phyloP scores from a whole-genome alignment of 1,140 invertebrate genomes.

The Drosophila gunungcola region DNA sequence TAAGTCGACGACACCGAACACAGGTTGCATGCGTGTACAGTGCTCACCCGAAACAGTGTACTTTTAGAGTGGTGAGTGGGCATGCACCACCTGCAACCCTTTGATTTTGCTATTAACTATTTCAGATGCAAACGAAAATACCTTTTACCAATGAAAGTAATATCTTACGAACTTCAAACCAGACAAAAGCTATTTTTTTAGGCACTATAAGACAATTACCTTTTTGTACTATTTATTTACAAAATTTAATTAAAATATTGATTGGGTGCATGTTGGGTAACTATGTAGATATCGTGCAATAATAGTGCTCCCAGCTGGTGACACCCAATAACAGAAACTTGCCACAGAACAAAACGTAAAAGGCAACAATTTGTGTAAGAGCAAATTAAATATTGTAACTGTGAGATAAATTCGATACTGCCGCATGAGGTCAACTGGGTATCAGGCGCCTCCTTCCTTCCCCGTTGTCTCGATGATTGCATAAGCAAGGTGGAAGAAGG shows the following conservation, averaged over 20 bases:
- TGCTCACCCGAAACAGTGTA: not conserved
- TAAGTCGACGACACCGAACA: conserved; percentile 72
- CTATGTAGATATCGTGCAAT: not conserved
- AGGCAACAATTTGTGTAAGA: conserved; percentile 71
- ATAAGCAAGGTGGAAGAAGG: conserved; percentile 1
- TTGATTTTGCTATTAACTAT: too few species aligned
- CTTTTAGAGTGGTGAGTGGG: too few species aligned
- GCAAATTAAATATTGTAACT: conserved; percentile 78
- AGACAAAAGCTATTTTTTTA: too few species aligned
- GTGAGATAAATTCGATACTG: conserved; percentile 70
- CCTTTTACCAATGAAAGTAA: too few species aligned
- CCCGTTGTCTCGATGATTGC: not conserved
- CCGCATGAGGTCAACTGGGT: conserved; percentile 5
- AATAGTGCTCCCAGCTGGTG: not conserved
- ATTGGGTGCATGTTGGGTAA: conserved; percentile 22
- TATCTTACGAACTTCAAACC: too few species aligned
- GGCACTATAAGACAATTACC: too few species aligned
- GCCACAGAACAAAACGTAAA: conserved; percentile 59
- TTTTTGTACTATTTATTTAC: conserved; percentile 20
- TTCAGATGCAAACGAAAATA: too few species aligned
- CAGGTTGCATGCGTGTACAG: conserved; percentile 12
- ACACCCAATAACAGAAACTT: conserved; percentile 32
- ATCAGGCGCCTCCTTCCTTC: not conserved
- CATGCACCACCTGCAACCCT: too few species aligned
- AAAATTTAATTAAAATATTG: conserved; percentile 41